Evolutionary conservation across 1,140 invertebrate species (phyloP).

Genomic region (Rhynchophorus ferrugineus): DNA sequence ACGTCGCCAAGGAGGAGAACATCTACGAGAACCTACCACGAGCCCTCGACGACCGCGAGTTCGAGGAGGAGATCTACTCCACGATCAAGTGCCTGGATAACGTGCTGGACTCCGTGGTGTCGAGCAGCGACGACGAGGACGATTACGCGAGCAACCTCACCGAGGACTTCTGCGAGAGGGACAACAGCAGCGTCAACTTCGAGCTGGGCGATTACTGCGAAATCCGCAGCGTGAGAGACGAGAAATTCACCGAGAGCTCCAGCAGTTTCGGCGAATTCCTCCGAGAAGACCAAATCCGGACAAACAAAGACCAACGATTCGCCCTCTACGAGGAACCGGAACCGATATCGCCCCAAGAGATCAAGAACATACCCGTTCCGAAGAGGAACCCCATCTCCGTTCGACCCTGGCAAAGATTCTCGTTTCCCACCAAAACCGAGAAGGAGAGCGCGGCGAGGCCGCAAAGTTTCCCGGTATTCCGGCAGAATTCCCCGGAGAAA

Average conservation of each 20-base stretch:
- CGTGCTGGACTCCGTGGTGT: conserved; percentile 5
- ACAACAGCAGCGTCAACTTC: background rate
- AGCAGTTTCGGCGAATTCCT: conserved; percentile 16
- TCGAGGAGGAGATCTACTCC: conserved; percentile 10
- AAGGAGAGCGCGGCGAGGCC: background rate
- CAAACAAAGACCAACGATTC: conserved; percentile 4
- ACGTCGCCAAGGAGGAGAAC: background rate
- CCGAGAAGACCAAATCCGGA: background rate
- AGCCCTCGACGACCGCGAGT: conserved; percentile 2
- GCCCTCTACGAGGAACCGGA: conserved; percentile 15
- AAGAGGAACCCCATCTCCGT: conserved; percentile 1
- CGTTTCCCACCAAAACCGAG: conserved; percentile 1
- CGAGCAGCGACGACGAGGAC: conserved; percentile 6
- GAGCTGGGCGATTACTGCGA: background rate
- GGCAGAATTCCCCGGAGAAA: background rate
- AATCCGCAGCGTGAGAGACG: background rate
- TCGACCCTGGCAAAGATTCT: conserved; percentile 3
- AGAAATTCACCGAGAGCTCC: conserved; percentile 10
- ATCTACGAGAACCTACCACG: background rate
- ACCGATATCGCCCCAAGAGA: conserved; percentile 6
- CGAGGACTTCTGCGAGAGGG: background rate
- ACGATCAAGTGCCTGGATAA: conserved; percentile 15
- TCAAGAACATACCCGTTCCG: conserved; percentile 13
- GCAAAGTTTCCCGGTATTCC: background rate
- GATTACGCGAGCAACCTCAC: background rate